Percentiles rank a stretch among this genome's conserved stretches.
These are phyloP conservation scores for Perdita meconis DNA, from an alignment of 2,888 invertebrate genomes.

Conservation along the genomic window DNA sequence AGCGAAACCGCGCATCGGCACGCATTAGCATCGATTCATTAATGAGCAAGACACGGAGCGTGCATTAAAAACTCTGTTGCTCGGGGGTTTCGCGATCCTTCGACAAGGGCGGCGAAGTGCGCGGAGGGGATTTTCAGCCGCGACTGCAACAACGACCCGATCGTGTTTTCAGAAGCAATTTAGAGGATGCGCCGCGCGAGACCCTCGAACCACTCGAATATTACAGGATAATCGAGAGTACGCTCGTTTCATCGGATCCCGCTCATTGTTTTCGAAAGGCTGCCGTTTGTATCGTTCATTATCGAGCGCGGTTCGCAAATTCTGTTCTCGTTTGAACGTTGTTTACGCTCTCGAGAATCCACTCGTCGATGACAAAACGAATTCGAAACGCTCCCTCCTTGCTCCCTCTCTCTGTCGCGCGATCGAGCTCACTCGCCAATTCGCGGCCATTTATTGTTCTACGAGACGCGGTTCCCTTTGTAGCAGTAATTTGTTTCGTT, in stretches of 20 bases:
- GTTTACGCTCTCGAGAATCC: slow-evolving; percentile 18
- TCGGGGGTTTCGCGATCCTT: neutral
- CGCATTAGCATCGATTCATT: slow-evolving; percentile 5
- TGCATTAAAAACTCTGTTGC: neutral
- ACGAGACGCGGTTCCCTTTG: neutral
- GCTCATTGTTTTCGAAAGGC: slow-evolving; percentile 15
- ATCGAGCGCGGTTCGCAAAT: slow-evolving; percentile 9
- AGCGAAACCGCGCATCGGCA: neutral
- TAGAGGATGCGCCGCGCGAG: too few species aligned
- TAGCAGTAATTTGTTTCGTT: slow-evolving; percentile 20
- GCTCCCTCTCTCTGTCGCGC: too few species aligned
- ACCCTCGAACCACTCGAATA: slow-evolving; percentile 10
- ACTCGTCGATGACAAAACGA: neutral
- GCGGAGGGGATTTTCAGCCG: too few species aligned
- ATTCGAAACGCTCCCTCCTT: too few species aligned
- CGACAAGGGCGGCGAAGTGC: neutral
- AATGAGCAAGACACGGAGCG: neutral
- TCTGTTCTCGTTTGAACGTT: neutral
- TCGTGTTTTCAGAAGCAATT: too few species aligned
- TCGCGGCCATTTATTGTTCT: neutral
- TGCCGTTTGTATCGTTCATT: slow-evolving; percentile 21
- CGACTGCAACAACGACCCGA: too few species aligned
- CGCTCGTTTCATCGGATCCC: neutral
- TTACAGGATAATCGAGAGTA: slow-evolving; percentile 13
- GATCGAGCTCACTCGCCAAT: neutral